Conservation (phyloP, 2,888 invertebrate species). For the Eugnorisma glareosa region DNA sequence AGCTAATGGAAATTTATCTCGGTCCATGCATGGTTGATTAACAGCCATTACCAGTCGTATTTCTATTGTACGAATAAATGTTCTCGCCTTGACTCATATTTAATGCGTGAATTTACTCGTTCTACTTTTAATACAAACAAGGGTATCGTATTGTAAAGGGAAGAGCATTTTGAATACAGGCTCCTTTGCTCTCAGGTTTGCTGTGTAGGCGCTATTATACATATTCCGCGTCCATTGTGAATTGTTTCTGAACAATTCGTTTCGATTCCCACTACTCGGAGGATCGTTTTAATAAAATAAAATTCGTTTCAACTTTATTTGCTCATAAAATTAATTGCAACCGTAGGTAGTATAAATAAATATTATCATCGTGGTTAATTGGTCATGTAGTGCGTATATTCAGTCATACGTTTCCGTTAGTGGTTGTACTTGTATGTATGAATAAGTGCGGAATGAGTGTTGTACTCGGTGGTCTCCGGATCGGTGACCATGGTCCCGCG, state of each 20-base stretch:
- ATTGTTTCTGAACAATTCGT: conserved; percentile 77
- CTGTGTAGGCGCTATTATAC: conserved; percentile 78
- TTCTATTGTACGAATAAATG: conserved; percentile 57
- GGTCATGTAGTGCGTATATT: conserved; percentile 69
- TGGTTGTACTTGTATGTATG: conserved; percentile 62
- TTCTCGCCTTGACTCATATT: conserved; percentile 63
- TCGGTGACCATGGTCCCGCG: conserved; percentile 80
- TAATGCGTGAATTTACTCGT: conserved; percentile 73
- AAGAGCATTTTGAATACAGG: conserved; percentile 71
- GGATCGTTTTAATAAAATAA: conserved; percentile 56
- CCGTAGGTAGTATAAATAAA: conserved; percentile 49
- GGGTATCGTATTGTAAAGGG: conserved; percentile 74
- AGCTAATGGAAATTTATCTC: conserved; percentile 58
- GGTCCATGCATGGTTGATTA: conserved; percentile 53
- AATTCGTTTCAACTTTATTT: conserved; percentile 58
- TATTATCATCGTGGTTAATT: conserved; percentile 70
- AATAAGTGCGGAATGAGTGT: conserved; percentile 75
- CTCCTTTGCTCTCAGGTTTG: conserved; percentile 60
- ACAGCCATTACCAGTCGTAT: conserved; percentile 50
- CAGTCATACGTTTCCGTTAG: conserved; percentile 67
- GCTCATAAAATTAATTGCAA: conserved; percentile 62
- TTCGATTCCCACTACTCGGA: conserved; percentile 68
- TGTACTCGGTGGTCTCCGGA: conserved; percentile 76
- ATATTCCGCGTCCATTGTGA: conserved; percentile 74
- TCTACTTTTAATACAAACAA: conserved; percentile 76